Percentiles rank a stretch among this genome's conserved stretches.
Conservation (phyloP, 2,888 invertebrate genomes). For the Empis stercorea region DNA sequence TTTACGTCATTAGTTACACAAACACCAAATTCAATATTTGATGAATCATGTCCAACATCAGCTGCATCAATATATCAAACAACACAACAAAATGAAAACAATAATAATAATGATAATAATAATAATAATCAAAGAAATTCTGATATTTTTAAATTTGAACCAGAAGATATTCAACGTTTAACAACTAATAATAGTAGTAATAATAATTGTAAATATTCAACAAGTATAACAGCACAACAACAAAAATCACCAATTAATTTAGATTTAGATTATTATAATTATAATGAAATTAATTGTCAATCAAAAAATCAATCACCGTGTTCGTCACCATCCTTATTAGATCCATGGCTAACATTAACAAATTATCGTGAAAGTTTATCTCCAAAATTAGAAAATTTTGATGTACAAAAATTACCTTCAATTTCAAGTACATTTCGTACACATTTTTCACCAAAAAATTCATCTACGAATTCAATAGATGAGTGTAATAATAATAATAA, state of each 20-base stretch:
- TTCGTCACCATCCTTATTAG: constrained; percentile 31
- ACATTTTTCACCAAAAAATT: constrained; percentile 15
- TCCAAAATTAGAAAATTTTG: constrained; percentile 10
- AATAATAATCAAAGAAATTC: not conserved
- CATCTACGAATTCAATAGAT: constrained; percentile 6
- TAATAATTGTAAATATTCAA: not conserved
- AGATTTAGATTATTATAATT: constrained; percentile 35
- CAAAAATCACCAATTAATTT: constrained; percentile 16
- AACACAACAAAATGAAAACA: not conserved
- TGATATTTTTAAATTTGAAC: constrained; percentile 36
- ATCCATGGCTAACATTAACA: constrained; percentile 32
- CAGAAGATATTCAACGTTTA: constrained; percentile 34
- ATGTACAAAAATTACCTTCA: constrained; percentile 26
- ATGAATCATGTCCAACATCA: constrained; percentile 1
- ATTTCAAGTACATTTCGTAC: constrained; percentile 31
- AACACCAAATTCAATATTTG: not conserved
- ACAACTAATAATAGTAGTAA: constrained; percentile 16
- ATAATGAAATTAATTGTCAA: constrained; percentile 37
- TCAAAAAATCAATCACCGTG: constrained; percentile 37
- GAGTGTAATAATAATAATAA: too few species aligned
- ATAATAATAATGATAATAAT: not conserved
- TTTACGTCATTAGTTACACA: not conserved
- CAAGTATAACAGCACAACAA: not conserved
- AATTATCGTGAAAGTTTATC: constrained; percentile 21
- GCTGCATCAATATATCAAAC: not conserved